A percentile compares a stretch with the other conserved stretches of the same genome.
Evolutionary conservation across 1,140 invertebrate genomes (phyloP).

Genomic region (Heliconius nattereri): DNA sequence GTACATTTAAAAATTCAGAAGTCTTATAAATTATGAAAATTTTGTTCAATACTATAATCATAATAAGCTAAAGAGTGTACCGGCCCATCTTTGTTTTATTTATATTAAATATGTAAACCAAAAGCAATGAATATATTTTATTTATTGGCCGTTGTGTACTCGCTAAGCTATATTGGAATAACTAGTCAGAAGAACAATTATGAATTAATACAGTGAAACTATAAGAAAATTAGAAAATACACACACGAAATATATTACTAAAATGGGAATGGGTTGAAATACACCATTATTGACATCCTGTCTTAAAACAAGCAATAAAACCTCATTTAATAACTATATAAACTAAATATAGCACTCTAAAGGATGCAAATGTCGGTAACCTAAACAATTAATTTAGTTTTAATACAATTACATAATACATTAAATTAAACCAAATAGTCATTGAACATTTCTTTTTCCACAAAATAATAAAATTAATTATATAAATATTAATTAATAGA

Average conservation of each 20-base stretch:
- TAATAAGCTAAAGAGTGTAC: too few species aligned
- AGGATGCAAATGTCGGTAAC: background rate
- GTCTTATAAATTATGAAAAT: too few species aligned
- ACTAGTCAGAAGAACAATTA: background rate
- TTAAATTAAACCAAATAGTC: background rate
- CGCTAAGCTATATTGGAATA: background rate
- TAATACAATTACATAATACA: background rate
- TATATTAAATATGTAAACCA: background rate
- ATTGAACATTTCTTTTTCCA: too few species aligned
- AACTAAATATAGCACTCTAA: background rate
- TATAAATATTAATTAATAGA: too few species aligned
- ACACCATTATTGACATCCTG: background rate
- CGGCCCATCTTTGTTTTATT: background rate
- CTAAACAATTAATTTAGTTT: background rate
- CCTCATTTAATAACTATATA: too few species aligned
- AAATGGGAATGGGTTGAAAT: constrained; percentile 2
- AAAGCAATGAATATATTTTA: background rate
- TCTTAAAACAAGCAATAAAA: background rate
- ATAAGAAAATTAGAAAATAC: background rate
- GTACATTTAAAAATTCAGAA: background rate
- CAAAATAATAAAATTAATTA: too few species aligned
- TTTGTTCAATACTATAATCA: too few species aligned
- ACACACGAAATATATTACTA: background rate
- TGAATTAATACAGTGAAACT: too few species aligned
- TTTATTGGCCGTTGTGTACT: background rate